Evolutionary conservation across 2,888 invertebrate genomes (phyloP), one percentile per base, ranked within the genome.

Genomic region (Melangyna quadrimaculata): DNA sequence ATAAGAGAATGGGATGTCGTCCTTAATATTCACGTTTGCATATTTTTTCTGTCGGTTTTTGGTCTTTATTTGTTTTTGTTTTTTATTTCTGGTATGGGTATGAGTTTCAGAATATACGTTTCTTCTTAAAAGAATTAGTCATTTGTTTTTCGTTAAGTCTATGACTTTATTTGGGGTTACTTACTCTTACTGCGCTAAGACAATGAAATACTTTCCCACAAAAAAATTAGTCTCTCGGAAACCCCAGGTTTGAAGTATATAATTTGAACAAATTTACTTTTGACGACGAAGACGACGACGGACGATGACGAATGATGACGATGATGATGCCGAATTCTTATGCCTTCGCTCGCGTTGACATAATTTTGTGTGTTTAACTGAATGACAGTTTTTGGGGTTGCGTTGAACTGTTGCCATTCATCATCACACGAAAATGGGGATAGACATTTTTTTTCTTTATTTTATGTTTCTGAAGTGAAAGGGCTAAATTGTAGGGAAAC

Each of bases 1-100:
- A 82, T 78, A 63, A 12, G 45, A 61, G 61, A 51, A n/a, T 40
- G 59, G 14, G 71, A 45, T 51, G 12, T 35, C 29, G 22, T 43
- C 48, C 51, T 63, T 51, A 40, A 29, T 29, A n/a, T 29, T 3
- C 40, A 32, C 35, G 14, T 40, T 5, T 17, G 17, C 9, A 37
- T 27, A 37, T 37, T 22, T 19, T 57, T 65, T 29, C n/a, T 19
- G n/a, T 29, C n/a, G 14, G n/a, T 65, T 29, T 32, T 27, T 61
- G 4, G 24, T 43, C 45, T 43, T 27, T 19, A 24, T 61, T n/a
- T 17, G 53, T 35, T 69, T 32, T 45, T 45, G 6, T 19, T 7
- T 12, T n/a, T 48, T 67, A 22, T 24, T 1, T 48, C n/a, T 67
- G 48, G 19, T 37, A 8, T 32, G 29, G 19, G 14, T 7, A 61